Percentiles rank a stretch among this genome's conserved stretches.
These are phyloP conservation scores for Piaya cayana DNA, from an alignment of 2,113 vertebrate genomes.

Conservation along the genomic window DNA sequence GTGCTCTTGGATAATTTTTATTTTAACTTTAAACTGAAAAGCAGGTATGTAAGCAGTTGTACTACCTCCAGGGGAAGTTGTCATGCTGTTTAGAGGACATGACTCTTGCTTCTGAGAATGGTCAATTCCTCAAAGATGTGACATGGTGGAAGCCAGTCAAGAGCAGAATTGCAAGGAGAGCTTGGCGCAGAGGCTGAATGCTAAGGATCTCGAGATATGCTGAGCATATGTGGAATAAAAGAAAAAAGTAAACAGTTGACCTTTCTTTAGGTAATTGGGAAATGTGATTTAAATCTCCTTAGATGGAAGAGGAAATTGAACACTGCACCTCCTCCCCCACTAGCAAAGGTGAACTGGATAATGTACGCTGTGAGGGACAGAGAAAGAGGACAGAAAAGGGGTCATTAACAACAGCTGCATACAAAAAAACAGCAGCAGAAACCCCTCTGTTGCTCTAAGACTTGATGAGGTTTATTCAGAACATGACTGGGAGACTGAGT, in stretches of 20 bases:
- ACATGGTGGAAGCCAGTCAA: rapidly evolving
- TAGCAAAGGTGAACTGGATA: neutral
- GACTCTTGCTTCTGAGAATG: neutral
- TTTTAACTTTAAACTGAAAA: neutral
- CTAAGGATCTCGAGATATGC: neutral
- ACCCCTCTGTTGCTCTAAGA: neutral
- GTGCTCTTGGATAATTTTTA: neutral
- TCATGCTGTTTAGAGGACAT: neutral
- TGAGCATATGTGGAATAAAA: neutral
- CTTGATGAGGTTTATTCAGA: neutral
- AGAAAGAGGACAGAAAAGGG: neutral
- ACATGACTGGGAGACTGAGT: neutral
- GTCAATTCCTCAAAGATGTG: neutral
- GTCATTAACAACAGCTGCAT: neutral
- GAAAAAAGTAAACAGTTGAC: neutral
- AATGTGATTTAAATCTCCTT: conserved; percentile 2
- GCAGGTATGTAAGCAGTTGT: neutral
- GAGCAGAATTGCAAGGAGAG: neutral
- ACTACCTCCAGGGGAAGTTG: neutral
- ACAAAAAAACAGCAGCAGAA: neutral
- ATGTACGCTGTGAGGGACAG: neutral
- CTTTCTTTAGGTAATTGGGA: neutral
- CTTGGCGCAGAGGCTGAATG: neutral
- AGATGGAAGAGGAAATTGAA: neutral
- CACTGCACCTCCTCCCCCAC: rapidly evolving